phyloP scores from a whole-genome alignment of 2,888 invertebrate species.

The Phyto melanocephala region DNA sequence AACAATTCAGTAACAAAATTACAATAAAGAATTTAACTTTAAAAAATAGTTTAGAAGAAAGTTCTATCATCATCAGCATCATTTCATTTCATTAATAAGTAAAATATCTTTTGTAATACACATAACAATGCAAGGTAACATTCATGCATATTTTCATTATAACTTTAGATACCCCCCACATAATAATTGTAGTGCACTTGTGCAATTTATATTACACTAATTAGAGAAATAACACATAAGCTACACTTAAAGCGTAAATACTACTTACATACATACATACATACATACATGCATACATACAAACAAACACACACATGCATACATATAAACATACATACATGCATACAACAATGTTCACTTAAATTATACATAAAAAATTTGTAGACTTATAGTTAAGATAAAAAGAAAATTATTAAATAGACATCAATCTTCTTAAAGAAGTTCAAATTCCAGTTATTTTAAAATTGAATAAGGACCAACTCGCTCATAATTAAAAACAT shows the following conservation, averaged over 20 bases:
- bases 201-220: too few relatives aligned
- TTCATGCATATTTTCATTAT: too few relatives aligned
- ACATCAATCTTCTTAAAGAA: slow-evolving; percentile 65
- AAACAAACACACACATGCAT: slow-evolving; percentile 68
- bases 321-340: slow-evolving; percentile 57
- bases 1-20: background rate
- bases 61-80: too few relatives aligned
- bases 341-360: slow-evolving; percentile 40
- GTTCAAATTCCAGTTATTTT: slow-evolving; percentile 61
- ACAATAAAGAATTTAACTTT: background rate
- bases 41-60: too few relatives aligned
- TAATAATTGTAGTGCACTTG: too few relatives aligned
- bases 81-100: too few relatives aligned
- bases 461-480: slow-evolving; percentile 66
- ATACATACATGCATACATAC: slow-evolving; percentile 50
- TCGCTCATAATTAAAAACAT: slow-evolving; percentile 62
- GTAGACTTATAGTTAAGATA: slow-evolving; percentile 28
- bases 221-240: too few relatives aligned
- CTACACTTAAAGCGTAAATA: too few relatives aligned
- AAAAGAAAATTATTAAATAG: slow-evolving; percentile 41
- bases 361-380: slow-evolving; percentile 9
- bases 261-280: too few relatives aligned
- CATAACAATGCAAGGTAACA: too few relatives aligned
- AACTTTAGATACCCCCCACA: background rate
- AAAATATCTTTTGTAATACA: too few relatives aligned